Evolutionary conservation across 2,888 invertebrate species (phyloP).

Genomic region (Teleiodes luculella): DNA sequence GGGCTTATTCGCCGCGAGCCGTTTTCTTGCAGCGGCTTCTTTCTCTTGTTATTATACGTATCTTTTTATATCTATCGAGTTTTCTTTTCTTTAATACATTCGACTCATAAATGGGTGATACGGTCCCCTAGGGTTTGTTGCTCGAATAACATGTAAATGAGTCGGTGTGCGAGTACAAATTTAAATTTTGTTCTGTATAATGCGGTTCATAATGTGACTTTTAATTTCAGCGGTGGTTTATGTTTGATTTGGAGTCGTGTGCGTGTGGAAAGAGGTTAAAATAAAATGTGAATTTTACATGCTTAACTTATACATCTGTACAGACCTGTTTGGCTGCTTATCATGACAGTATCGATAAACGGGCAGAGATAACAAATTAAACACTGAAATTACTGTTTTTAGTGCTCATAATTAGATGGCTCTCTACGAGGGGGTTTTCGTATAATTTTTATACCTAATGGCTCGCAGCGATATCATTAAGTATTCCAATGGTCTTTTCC

Average conservation of each 20-base stretch:
- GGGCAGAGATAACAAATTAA: constrained; percentile 33
- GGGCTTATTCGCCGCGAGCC: constrained; percentile 73
- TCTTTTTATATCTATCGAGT: constrained; percentile 72
- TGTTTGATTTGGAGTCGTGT: not conserved
- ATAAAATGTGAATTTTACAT: constrained; percentile 11
- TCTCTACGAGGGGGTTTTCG: constrained; percentile 26
- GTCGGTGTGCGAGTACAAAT: constrained; percentile 59
- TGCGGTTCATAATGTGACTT: constrained; percentile 7
- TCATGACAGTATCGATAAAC: constrained; percentile 30
- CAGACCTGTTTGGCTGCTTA: constrained; percentile 14
- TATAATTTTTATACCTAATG: constrained; percentile 28
- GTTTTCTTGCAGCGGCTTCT: constrained; percentile 71
- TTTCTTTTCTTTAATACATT: constrained; percentile 77
- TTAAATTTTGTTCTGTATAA: constrained; percentile 45
- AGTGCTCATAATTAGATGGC: constrained; percentile 38
- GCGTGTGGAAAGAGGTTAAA: not conserved
- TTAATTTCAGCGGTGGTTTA: constrained; percentile 9
- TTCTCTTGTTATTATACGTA: constrained; percentile 70
- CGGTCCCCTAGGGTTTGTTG: constrained; percentile 73
- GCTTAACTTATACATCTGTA: constrained; percentile 6
- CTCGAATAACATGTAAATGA: constrained; percentile 78
- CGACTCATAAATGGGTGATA: constrained; percentile 76
- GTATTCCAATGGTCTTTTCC: constrained; percentile 20
- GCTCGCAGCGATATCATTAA: constrained; percentile 26
- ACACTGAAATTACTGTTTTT: constrained; percentile 38